Base-by-base conservation (phyloP, 2,888 invertebrate species). In the Hedya salicella region DNA sequence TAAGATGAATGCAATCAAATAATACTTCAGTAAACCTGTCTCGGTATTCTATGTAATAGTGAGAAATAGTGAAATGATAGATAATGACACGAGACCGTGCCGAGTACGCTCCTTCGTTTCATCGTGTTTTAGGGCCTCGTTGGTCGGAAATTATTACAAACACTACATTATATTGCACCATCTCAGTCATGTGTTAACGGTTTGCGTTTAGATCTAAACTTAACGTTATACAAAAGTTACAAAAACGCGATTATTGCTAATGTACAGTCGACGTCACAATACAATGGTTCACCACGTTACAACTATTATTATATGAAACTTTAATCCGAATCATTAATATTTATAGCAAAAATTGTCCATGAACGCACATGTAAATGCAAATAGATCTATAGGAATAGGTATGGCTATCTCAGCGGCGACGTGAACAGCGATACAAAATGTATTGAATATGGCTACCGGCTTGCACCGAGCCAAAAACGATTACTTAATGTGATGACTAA, bases 201-300 rank as follows among this genome's bases (percentile, higher is more conserved):
- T 60, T 53, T 66, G 65, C 60, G 60, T 60, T 65, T 66, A 66
- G 53, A 53, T 60, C 65, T 66, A 66, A 66, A 66, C 60, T 65
- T 65, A 65, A 53, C 53, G 60, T 53, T 60, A 60, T 60, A 66
- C 59, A 60, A 60, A 53, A 60, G 52, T 50, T 60, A 65, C 48
- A 65, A 65, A 65, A 60, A 60, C 59, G 59, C 44, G 50, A 46
- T 52, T 59, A 64, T 36, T 42, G 13, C 50, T 53, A 59, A 40
- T 57, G 44, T 19, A 48, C 65, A 60, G 53, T 60, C 60, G 60
- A 60, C 65, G 65, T 40, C 60, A 48, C 39, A 53, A 50, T 59
- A 46, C 57, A 11, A 30, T 2, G 14, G 30, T 16, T 44, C 16
- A 25, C 16, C 54, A 30, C 17, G 6, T n/a, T 21, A 19, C 5